These are phyloP conservation scores for Centropus unirufus DNA, from an alignment of 2,113 vertebrate genomes.

Conservation along the genomic window DNA sequence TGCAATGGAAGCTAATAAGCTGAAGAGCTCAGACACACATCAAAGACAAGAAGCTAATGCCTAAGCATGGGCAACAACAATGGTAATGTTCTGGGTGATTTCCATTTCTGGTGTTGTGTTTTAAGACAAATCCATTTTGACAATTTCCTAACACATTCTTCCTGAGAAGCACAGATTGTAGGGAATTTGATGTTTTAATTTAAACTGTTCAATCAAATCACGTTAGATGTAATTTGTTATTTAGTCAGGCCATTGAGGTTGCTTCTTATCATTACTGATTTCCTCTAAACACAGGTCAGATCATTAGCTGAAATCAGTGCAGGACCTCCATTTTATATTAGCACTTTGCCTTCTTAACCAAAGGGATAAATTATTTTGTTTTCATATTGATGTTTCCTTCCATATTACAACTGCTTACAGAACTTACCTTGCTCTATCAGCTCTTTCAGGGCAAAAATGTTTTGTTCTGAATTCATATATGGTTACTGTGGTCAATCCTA, in stretches of 20 bases:
- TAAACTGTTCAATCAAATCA: background rate
- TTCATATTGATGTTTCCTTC: background rate
- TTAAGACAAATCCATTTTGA: slow-evolving; percentile 4
- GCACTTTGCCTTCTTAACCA: background rate
- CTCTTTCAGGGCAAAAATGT: background rate
- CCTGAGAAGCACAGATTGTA: background rate
- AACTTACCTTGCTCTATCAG: background rate
- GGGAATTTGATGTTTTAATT: background rate
- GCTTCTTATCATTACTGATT: background rate
- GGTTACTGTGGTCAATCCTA: background rate
- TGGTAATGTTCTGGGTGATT: background rate
- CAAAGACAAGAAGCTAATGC: slow-evolving; percentile 40
- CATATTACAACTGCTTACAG: background rate
- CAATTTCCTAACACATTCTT: background rate
- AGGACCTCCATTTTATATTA: background rate
- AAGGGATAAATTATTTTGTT: background rate
- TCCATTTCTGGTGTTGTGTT: background rate
- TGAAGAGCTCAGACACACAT: slow-evolving; percentile 19
- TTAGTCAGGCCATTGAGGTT: background rate
- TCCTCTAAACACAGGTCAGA: background rate
- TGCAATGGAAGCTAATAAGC: background rate
- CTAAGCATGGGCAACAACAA: background rate
- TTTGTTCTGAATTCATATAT: background rate
- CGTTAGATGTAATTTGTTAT: background rate
- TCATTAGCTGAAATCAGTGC: background rate